Evolutionary conservation across 2,797 vertebrate species (phyloP), one percentile per base, ranked within the genome.

Genomic region (Lagocephalus sceleratus): DNA sequence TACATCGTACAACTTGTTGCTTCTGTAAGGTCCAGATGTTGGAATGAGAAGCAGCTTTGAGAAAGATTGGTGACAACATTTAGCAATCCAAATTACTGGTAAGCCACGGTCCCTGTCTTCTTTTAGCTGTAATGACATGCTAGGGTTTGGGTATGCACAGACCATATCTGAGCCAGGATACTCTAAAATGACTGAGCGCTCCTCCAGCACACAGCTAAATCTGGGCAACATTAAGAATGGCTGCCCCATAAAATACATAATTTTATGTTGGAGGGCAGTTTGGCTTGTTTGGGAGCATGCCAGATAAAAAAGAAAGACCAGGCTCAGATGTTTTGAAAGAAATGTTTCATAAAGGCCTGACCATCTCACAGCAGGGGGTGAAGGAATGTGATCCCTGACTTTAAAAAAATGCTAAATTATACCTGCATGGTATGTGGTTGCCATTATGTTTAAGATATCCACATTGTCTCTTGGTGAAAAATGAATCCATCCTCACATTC

Each of bases 91-190:
- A 79, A 82, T 75, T 52, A 58, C 78, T 63, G 83, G 83, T 77
- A 75, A 80, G 76, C 76, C 64, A 9, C 66, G 47, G 73, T 76
- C 69, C 67, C 47, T 70, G 7, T 84, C 74, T 81, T 81, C 80
- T 57, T 66, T 71, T 61, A 60, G 77, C 69, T 70, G 40, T 87
- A 86, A 88, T 85, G 60, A 87, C 22, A 87, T 26, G 43, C 66
- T 83, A 5, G 63, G 39, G 3, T 73, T 58, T 71, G 58, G 53
- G 49, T 57, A 55, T 57, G 57, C 39, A 55, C 66, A 77, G 73
- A 63, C 66, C 63, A 22, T 63, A 54, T 49, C 45, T 55, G 65
- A 63, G 66, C 71, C 75, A 79, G 62, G 62, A 25, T 75, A 22
- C 73, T 79, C 68, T 84, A 79, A 84, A 50, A 73, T 53, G 64